Evolutionary conservation across 1,140 invertebrate genomes (phyloP).

Genomic region (Alviniconcha marisindica): DNA sequence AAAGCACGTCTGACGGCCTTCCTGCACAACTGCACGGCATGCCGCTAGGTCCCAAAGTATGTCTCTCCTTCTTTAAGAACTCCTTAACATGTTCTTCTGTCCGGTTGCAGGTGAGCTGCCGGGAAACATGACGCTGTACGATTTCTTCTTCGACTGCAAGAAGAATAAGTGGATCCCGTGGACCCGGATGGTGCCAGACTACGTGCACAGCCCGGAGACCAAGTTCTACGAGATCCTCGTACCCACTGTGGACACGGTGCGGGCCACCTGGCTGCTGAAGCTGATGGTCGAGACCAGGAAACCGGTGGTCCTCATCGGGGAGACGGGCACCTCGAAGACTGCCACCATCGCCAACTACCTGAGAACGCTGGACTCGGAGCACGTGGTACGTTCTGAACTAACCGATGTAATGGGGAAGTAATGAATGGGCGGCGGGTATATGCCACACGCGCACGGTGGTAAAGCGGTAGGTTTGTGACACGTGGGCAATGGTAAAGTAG

Average conservation of each 20-base stretch:
- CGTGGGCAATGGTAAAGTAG: too few species aligned
- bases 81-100: too few species aligned
- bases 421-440: too few species aligned
- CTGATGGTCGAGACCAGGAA: slow-evolving; percentile 85
- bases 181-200: slow-evolving; percentile 84
- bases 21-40: too few species aligned
- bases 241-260: slow-evolving; percentile 89
- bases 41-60: too few species aligned
- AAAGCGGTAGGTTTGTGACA: too few species aligned
- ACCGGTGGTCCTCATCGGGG: slow-evolving; percentile 88
- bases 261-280: slow-evolving; percentile 84
- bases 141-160: slow-evolving; percentile 85
- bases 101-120: slow-evolving; percentile 45
- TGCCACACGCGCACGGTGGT: too few species aligned
- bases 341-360: slow-evolving; percentile 89
- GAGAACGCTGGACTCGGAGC: slow-evolving; percentile 80
- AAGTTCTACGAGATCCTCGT: slow-evolving; percentile 89
- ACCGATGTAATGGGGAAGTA: neutral
- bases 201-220: slow-evolving; percentile 82
- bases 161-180: slow-evolving; percentile 85
- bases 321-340: slow-evolving; percentile 92
- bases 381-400: slow-evolving; percentile 79
- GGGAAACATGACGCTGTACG: slow-evolving; percentile 82
- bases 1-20: too few species aligned
- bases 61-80: too few species aligned